Conservation (phyloP, 2,113 vertebrate genomes). For the Myotis lucifugus region DNA sequence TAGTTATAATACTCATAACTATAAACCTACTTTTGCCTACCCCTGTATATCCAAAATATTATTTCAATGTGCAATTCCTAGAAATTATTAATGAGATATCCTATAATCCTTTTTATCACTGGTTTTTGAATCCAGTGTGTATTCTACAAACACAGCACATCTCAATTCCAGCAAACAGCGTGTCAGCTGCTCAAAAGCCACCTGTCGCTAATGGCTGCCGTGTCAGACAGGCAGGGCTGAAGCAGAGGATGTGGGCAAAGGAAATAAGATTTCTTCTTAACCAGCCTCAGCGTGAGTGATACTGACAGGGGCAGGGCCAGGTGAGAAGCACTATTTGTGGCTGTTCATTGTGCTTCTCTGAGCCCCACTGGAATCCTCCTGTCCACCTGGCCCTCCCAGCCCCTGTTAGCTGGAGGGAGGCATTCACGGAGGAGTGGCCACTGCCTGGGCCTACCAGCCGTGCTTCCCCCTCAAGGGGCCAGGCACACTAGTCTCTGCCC, state of each 20-base stretch:
- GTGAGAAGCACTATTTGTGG: too few species aligned
- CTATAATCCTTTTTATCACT: background rate
- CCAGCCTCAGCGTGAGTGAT: background rate
- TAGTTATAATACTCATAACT: background rate
- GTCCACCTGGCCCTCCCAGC: background rate
- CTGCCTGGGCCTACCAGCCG: background rate
- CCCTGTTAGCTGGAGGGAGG: background rate
- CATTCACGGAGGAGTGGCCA: background rate
- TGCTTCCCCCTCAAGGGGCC: background rate
- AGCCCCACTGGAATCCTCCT: background rate
- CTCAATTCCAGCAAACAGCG: background rate
- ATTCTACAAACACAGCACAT: background rate
- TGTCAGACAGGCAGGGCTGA: background rate
- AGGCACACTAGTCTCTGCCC: background rate
- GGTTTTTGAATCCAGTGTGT: background rate
- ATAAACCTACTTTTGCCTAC: background rate
- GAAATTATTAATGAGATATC: background rate
- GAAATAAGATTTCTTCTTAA: background rate
- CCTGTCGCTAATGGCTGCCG: accelerated
- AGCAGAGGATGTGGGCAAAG: background rate
- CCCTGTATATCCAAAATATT: background rate
- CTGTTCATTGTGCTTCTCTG: background rate
- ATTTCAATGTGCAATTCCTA: background rate
- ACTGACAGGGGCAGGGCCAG: background rate
- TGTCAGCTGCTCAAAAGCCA: background rate